phyloP scores from a whole-genome alignment of 2,888 invertebrate species.

The Plagodis pulveraria region DNA sequence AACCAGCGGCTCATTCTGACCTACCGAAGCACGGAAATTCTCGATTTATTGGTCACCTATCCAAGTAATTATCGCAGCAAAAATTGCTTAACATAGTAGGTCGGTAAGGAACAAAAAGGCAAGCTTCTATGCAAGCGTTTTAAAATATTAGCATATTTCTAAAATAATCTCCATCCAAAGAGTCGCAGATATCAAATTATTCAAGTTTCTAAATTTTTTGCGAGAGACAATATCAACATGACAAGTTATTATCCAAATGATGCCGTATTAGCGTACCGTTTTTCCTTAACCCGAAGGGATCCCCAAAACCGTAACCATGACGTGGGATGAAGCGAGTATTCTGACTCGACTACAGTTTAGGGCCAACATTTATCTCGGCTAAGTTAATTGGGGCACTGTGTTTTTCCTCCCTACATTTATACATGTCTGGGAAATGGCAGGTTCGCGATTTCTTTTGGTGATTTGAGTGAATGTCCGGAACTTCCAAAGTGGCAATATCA shows the following conservation, averaged over 20 bases:
- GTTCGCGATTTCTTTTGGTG: slow-evolving; percentile 26
- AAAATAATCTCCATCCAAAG: too few species aligned
- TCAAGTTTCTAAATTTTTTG: too few species aligned
- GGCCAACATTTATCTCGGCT: slow-evolving; percentile 67
- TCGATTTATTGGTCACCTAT: too few species aligned
- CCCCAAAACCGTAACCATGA: slow-evolving; percentile 47
- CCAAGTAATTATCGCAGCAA: too few species aligned
- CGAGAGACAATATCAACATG: background rate
- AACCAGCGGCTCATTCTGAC: too few species aligned
- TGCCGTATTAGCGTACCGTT: slow-evolving; percentile 16
- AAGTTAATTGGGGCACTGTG: slow-evolving; percentile 69
- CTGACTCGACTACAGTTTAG: slow-evolving; percentile 55
- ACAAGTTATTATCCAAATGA: slow-evolving; percentile 15
- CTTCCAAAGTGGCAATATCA: slow-evolving; percentile 8
- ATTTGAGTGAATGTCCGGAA: slow-evolving; percentile 19
- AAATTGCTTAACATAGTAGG: too few species aligned
- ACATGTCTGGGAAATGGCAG: slow-evolving; percentile 39
- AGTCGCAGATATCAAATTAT: too few species aligned
- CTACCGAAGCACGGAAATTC: too few species aligned
- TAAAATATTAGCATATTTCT: too few species aligned
- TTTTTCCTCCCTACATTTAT: slow-evolving; percentile 54
- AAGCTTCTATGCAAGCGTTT: too few species aligned
- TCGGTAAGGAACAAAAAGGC: too few species aligned
- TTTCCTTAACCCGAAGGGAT: slow-evolving; percentile 19
- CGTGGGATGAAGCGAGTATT: slow-evolving; percentile 49